Percentiles rank a stretch among this genome's conserved stretches.
Evolutionary conservation across 1,140 invertebrate genomes (phyloP).

Genomic region (Colletes latitarsis): DNA sequence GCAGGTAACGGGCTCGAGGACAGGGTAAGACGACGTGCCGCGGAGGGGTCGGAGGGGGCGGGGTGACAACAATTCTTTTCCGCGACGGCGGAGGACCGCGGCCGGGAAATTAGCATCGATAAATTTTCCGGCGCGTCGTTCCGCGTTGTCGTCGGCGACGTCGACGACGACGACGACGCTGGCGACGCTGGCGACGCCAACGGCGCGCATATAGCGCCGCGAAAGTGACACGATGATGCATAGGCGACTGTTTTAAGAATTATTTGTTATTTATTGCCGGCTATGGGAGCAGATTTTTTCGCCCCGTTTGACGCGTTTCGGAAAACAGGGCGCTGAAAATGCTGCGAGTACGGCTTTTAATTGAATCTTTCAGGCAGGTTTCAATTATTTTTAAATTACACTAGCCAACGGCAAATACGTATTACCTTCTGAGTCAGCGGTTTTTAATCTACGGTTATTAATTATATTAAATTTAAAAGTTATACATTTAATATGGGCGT

Average conservation of each 20-base stretch:
- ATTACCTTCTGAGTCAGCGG: too few relatives aligned
- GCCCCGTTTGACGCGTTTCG: neutral
- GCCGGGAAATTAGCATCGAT: constrained; percentile 81
- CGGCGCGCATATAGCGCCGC: constrained; percentile 62
- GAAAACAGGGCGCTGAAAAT: neutral
- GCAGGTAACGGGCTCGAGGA: constrained; percentile 56
- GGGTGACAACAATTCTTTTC: constrained; percentile 76
- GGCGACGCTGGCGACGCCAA: constrained; percentile 26
- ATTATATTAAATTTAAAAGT: too few relatives aligned
- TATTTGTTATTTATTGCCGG: constrained; percentile 80
- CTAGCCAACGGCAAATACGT: too few relatives aligned
- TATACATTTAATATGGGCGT: too few relatives aligned
- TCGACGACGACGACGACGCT: constrained; percentile 31
- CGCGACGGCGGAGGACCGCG: constrained; percentile 68
- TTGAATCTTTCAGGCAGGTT: neutral
- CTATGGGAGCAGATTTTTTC: constrained; percentile 25
- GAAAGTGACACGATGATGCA: constrained; percentile 81
- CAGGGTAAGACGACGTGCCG: constrained; percentile 49
- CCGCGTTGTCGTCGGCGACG: constrained; percentile 58
- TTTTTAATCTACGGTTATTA: too few relatives aligned
- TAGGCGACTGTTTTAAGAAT: constrained; percentile 80
- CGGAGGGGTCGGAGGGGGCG: constrained; percentile 49
- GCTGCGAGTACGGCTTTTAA: neutral
- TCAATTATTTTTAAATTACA: too few relatives aligned
- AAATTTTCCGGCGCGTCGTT: constrained; percentile 78